Conservation (phyloP, 2,888 invertebrate genomes). For the Microdon myrmicae region DNA sequence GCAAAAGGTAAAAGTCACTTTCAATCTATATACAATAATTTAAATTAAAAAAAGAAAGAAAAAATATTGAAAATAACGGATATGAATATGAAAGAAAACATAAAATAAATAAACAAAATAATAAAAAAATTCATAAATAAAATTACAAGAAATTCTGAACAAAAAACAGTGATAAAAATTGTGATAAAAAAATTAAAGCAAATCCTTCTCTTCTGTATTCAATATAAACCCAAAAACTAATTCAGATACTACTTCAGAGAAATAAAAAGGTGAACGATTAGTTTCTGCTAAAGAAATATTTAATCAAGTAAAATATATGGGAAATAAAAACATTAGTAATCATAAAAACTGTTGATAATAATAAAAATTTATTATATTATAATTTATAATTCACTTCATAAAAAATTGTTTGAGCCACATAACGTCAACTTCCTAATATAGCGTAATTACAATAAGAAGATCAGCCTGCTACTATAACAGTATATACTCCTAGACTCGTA, state of each 20-base stretch:
- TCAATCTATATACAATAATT: too few species aligned
- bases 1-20: too few species aligned
- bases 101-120: too few species aligned
- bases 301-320: slow-evolving; percentile 71
- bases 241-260: slow-evolving; percentile 82
- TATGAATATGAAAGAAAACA: too few species aligned
- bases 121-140: too few species aligned
- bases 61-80: too few species aligned
- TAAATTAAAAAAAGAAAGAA: too few species aligned
- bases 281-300: slow-evolving; percentile 75
- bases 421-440: slow-evolving; percentile 75
- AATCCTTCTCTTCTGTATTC: too few species aligned
- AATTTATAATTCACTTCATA: slow-evolving; percentile 75
- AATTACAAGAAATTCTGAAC: too few species aligned
- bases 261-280: slow-evolving; percentile 82
- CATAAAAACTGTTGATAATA: slow-evolving; percentile 69
- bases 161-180: too few species aligned
- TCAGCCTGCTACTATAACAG: slow-evolving; percentile 73
- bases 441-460: slow-evolving; percentile 80
- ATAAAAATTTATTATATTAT: slow-evolving; percentile 69
- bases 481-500: slow-evolving; percentile 74
- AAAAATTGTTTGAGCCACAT: slow-evolving; percentile 79
- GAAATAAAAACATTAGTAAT: slow-evolving; percentile 70
- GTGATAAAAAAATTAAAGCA: too few species aligned
- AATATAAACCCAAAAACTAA: too few species aligned